Conservation (phyloP, 2,888 invertebrate genomes). For the Drosophila bunnanda region DNA sequence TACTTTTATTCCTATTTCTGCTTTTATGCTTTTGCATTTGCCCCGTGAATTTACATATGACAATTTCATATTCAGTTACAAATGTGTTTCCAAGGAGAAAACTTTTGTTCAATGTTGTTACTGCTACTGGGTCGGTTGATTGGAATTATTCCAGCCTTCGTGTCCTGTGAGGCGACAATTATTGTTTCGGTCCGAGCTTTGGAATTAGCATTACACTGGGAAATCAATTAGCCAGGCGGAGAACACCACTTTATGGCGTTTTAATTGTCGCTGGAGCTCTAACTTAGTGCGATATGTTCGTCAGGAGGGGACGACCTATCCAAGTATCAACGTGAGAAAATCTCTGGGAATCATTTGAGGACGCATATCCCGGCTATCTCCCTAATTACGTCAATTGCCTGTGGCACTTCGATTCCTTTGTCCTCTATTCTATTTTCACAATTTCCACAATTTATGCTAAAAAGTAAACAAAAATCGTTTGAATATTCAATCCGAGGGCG, state of each 20-base stretch:
- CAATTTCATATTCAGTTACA: conserved; percentile 43
- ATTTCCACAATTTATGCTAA: conserved; percentile 49
- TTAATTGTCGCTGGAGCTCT: conserved; percentile 34
- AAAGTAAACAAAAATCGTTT: conserved; percentile 49
- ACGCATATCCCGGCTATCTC: conserved; percentile 30
- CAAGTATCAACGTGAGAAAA: conserved; percentile 56
- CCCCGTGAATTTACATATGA: conserved; percentile 52
- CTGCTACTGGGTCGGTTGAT: conserved; percentile 13
- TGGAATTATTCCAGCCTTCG: conserved; percentile 23
- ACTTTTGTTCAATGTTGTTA: conserved; percentile 46
- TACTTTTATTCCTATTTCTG: conserved; percentile 4
- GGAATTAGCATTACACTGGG: conserved; percentile 51
- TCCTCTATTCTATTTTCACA: conserved; percentile 4
- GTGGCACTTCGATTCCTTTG: conserved; percentile 40
- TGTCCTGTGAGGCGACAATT: conserved; percentile 49
- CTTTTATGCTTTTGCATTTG: conserved; percentile 37
- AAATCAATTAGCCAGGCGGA: conserved; percentile 46
- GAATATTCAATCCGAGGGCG: conserved; percentile 51
- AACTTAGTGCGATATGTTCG: conserved; percentile 5
- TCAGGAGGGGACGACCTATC: not conserved
- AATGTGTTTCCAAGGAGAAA: conserved; percentile 43
- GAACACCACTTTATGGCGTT: conserved; percentile 27
- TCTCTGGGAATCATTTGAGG: conserved; percentile 18
- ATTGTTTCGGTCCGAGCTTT: conserved; percentile 38
- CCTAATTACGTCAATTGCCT: conserved; percentile 56